These are phyloP conservation scores for Lepilemur septentrionalis DNA, from an alignment of 2,797 vertebrate species.

Conservation along the genomic window DNA sequence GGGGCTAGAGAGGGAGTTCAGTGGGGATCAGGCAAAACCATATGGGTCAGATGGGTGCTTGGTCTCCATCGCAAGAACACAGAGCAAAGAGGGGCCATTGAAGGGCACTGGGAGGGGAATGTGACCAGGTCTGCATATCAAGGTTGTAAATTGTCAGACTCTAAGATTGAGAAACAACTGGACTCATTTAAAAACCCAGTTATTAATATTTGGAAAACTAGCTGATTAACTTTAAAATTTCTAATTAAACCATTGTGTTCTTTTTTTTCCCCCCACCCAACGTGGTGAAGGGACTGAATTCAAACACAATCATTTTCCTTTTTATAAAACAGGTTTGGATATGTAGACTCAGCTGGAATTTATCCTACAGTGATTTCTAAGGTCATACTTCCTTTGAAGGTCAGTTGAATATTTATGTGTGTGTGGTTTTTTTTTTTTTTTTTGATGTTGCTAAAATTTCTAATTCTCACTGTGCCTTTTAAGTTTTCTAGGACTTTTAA, in stretches of 20 bases:
- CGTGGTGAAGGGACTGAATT: background rate
- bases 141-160: background rate
- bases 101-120: background rate
- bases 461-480: background rate
- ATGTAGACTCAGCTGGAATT: background rate
- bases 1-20: no score
- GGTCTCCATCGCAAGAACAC: background rate
- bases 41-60: rapidly evolving
- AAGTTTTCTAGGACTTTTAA: slow-evolving; percentile 40
- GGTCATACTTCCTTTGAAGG: slow-evolving; percentile 54
- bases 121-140: background rate
- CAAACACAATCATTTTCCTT: background rate
- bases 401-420: slow-evolving; percentile 59
- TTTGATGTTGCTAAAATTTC: slow-evolving; percentile 39
- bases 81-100: background rate
- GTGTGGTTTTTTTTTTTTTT: background rate
- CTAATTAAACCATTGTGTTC: background rate
- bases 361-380: slow-evolving; percentile 39
- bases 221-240: background rate
- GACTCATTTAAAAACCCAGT: slow-evolving; percentile 4
- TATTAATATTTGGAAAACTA: slow-evolving; percentile 14
- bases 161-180: background rate
- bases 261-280: no score
- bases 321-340: background rate
- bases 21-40: background rate